These are phyloP conservation scores for Trichogramma dendrolimi DNA, from an alignment of 2,888 invertebrate genomes.

Conservation along the genomic window DNA sequence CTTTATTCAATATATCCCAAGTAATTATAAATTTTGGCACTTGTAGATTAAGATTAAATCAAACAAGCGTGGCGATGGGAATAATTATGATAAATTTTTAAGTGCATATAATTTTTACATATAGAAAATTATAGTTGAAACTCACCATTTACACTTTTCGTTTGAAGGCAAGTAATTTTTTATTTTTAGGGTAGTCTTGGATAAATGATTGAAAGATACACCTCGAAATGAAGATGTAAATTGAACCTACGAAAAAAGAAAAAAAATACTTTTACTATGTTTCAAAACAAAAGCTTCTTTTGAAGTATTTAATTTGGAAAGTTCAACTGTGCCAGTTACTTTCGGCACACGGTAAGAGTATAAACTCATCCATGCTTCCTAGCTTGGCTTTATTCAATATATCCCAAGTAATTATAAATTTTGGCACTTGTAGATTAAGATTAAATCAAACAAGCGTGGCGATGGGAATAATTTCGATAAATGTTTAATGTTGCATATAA, in stretches of 20 bases:
- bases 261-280: too few relatives aligned
- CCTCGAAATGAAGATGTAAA: too few relatives aligned
- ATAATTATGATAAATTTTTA: not conserved
- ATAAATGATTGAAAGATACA: too few relatives aligned
- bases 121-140: too few relatives aligned
- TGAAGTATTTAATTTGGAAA: not conserved
- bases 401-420: not conserved
- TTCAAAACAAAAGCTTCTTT: not conserved
- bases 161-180: too few relatives aligned
- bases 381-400: not conserved
- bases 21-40: not conserved
- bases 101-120: not conserved
- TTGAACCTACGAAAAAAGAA: too few relatives aligned
- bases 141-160: too few relatives aligned
- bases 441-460: not conserved
- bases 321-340: not conserved
- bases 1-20: not conserved
- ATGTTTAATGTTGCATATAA: not conserved
- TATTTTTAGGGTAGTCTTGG: too few relatives aligned
- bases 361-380: constrained; percentile 4
- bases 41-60: not conserved
- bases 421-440: not conserved
- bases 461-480: not conserved
- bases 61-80: not conserved
- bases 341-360: not conserved